A percentile compares a stretch with the other conserved stretches of the same genome.
phyloP scores from a whole-genome alignment of 2,113 vertebrate genomes.

The Pollimyrus isidori region DNA sequence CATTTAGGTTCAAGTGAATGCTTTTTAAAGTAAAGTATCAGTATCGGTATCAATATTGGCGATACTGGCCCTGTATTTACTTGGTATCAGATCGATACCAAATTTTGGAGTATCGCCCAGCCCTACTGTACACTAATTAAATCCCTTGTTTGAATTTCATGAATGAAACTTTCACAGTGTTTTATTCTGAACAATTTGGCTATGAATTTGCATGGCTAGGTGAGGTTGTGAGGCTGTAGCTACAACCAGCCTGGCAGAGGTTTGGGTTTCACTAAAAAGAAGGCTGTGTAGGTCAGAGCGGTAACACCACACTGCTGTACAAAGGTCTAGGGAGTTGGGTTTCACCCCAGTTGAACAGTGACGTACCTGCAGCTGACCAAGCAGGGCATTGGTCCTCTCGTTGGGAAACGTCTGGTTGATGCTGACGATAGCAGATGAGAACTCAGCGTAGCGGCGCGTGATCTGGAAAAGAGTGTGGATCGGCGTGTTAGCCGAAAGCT shows the following conservation, averaged over 20 bases:
- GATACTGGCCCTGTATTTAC: too few species aligned
- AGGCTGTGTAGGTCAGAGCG: neutral
- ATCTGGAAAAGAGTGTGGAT: conserved; percentile 55
- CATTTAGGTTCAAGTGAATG: too few species aligned
- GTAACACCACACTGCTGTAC: neutral
- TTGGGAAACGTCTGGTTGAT: conserved; percentile 88
- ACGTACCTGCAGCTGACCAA: conserved; percentile 79
- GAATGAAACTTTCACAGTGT: neutral
- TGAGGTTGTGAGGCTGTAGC: neutral
- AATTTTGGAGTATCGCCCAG: too few species aligned
- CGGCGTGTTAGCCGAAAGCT: neutral
- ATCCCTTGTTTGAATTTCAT: neutral
- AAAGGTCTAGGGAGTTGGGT: neutral
- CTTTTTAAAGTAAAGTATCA: too few species aligned
- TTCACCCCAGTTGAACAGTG: neutral
- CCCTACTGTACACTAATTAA: neutral
- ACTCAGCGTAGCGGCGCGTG: conserved; percentile 82
- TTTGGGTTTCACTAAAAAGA: neutral
- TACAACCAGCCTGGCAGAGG: neutral
- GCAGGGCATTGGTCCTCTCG: conserved; percentile 68
- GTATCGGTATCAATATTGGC: too few species aligned
- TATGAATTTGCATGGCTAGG: neutral
- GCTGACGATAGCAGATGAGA: conserved; percentile 84
- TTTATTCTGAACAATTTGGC: neutral
- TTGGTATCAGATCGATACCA: too few species aligned